Evolutionary conservation across 2,888 invertebrate genomes (phyloP), one percentile per base, ranked within the genome.

Genomic region (Calameuta filiformis): DNA sequence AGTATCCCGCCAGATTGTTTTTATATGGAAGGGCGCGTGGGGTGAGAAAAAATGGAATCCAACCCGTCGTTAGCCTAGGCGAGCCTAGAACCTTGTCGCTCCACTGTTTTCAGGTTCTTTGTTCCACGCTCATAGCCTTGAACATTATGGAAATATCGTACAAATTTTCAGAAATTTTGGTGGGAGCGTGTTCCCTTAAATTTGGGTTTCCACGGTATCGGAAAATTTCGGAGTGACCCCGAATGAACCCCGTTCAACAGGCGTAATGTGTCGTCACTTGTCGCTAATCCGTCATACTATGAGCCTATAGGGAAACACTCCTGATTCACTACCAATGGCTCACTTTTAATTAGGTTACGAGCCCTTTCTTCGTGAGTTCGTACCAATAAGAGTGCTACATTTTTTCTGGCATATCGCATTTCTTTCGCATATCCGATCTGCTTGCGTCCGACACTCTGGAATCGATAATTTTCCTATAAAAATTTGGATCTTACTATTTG

Each of bases 1-100:
- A 94, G 94, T 94, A 91, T 82, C 76, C 31, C 34, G 68, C 73
- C 34, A 75, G 69, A 77, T 15, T 30, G 79, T 73, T 69, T 78
- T 79, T 81, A 75, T 71, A 34, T 37, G 30, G 35, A 76, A 69
- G 77, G 76, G 73, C 68, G 75, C 69, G 73, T 73, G 74, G 68
- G 75, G 78, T 56, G 35, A 69, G 56, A 75, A 73, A 77, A 75
- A 69, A 75, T 56, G 34, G 12, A 31, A 30, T 33, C 40, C 68
- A 34, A 35, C 75, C 68, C 71, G 69, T 33, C 78, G 84, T 83
- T 86, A 83, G 84, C 81, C 85, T 85, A 85, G 85, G 82, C 84
- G 82, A 84, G 84, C 78, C 84, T 86, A 86, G 84, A 80, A 84
- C 82, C 82, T 84, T 85, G 78, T 83, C 82, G 81, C 79, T 83